Base-by-base conservation (phyloP, 2,888 invertebrate genomes). In the Melieria picta region DNA sequence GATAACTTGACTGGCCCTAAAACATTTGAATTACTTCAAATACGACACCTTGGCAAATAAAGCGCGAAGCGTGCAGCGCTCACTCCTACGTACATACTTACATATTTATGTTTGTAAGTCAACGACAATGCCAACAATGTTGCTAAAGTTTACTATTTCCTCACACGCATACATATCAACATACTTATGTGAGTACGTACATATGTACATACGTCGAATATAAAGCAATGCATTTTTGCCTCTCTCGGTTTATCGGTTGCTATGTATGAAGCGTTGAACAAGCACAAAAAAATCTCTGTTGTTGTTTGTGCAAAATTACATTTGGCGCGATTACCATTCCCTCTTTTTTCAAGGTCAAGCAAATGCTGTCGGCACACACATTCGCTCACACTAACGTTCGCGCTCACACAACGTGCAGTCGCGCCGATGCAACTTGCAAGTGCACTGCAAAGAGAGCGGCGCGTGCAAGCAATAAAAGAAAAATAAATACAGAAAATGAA, bases 331-430 rank as follows among this genome's bases (percentile, higher is more conserved):
- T 67, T 57, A 48, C 13, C 67, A 67, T 58, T 58, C 67, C 46
- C 48, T 11, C n/a, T 72, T 42, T 7, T 47, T 65, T 69, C 72
- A 72, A 72, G 72, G 72, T 72, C 72, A 72, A 60, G 48, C 68
- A 65, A 72, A 67, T 72, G 72, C 58, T 64, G n/a, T n/a, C 52
- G 52, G 62, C 52, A 61, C 55, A 66, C 43, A 47, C 13, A 47
- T 61, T 50, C 61, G 50, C 43, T 4, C 11, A 45, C 46, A 61
- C 13, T 60, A 52, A 45, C 46, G 46, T 61, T 13, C 30, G 9
- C 13, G 50, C 58, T 43, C 43, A 43, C 13, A 46, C 5, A 42
- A 7, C 48, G 66, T 58, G 66, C 46, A 66, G 48, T 52, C 61
- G 56, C 66, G 62, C 63, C 13, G 47, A 43, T 47, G 13, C 57